These are phyloP conservation scores for Eretmochelys imbricata DNA, from an alignment of 2,113 vertebrate genomes.

Conservation along the genomic window DNA sequence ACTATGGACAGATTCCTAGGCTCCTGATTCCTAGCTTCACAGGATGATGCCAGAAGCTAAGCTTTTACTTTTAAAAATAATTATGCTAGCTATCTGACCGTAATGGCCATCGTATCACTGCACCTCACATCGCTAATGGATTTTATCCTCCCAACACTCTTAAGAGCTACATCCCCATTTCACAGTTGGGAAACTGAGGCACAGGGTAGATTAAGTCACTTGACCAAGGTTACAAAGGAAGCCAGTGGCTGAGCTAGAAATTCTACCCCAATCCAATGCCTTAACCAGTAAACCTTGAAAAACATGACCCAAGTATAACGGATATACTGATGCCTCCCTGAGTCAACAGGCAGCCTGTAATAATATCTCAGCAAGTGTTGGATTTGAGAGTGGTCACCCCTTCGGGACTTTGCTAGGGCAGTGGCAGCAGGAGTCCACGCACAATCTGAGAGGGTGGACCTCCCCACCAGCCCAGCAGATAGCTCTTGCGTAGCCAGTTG, in stretches of 20 bases:
- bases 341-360: background rate
- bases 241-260: background rate
- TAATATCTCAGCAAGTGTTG: background rate
- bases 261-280: background rate
- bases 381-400: background rate
- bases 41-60: background rate
- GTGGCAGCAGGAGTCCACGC: background rate
- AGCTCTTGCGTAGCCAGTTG: background rate
- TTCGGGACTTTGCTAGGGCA: background rate
- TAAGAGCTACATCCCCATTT: background rate
- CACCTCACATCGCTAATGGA: fast-evolving
- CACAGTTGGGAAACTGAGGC: background rate
- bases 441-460: background rate
- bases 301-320: background rate
- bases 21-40: background rate
- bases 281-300: background rate
- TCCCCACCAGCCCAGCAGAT: background rate
- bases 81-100: background rate
- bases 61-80: background rate
- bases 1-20: background rate
- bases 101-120: background rate
- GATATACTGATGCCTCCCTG: background rate
- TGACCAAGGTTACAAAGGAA: background rate
- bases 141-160: background rate
- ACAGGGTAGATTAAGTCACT: background rate